phyloP scores from a whole-genome alignment of 1,140 invertebrate genomes.

The Phymastichus coffea region DNA sequence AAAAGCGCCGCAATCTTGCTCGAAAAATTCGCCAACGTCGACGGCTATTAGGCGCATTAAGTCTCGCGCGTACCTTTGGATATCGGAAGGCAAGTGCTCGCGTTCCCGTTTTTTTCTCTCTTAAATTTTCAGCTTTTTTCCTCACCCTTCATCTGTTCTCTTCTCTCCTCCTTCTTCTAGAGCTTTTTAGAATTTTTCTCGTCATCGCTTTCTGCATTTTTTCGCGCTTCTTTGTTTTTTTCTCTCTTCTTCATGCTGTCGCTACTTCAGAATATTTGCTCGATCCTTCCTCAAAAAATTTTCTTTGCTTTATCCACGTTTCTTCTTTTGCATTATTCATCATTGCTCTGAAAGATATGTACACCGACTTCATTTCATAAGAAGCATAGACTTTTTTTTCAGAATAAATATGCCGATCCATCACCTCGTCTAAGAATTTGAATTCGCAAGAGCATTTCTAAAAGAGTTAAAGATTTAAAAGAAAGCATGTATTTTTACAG shows the following conservation, averaged over 20 bases:
- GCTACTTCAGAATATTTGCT: too few relatives aligned
- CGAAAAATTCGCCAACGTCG: slow-evolving; percentile 48
- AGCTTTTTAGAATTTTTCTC: slow-evolving; percentile 30
- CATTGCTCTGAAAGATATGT: neutral
- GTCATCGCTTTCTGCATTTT: slow-evolving; percentile 17
- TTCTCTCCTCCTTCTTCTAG: neutral
- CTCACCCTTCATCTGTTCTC: slow-evolving; percentile 6
- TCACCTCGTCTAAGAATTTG: too few relatives aligned
- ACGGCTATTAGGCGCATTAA: slow-evolving; percentile 38
- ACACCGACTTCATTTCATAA: too few relatives aligned
- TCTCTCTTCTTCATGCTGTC: slow-evolving; percentile 16
- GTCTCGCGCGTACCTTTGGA: slow-evolving; percentile 34
- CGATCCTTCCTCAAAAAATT: too few relatives aligned
- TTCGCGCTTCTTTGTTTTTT: slow-evolving; percentile 23
- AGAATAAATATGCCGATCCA: too few relatives aligned
- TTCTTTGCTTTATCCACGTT: neutral
- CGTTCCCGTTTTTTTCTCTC: slow-evolving; percentile 14
- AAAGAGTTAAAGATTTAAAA: too few relatives aligned
- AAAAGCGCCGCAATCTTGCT: slow-evolving; percentile 34
- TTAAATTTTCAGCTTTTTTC: neutral
- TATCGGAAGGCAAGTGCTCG: slow-evolving; percentile 15
- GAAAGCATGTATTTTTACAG: too few relatives aligned
- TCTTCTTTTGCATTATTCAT: neutral
- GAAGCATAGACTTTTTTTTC: too few relatives aligned
- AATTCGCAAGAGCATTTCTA: too few relatives aligned